These are phyloP conservation scores for Bactericera cockerelli DNA, from an alignment of 1,140 invertebrate genomes.

Conservation along the genomic window DNA sequence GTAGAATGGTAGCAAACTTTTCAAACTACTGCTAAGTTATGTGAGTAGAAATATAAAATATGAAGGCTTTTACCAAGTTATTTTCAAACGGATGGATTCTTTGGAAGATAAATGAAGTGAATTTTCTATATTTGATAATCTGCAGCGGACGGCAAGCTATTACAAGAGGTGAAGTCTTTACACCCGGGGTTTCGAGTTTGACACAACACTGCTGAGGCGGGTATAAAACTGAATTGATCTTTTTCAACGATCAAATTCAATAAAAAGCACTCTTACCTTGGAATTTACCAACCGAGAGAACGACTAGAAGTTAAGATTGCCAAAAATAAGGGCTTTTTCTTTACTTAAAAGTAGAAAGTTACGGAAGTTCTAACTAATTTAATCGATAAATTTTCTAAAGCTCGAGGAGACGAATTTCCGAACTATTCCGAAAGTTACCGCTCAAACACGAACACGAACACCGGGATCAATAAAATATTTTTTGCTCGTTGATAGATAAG, in stretches of 20 bases:
- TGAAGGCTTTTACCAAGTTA: no score
- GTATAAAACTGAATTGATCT: background rate
- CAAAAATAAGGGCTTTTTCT: background rate
- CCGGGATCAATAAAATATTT: background rate
- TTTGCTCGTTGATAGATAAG: no score
- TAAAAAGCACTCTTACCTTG: background rate
- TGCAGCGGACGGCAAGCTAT: no score
- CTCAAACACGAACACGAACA: background rate
- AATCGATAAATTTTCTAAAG: background rate
- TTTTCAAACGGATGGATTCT: no score
- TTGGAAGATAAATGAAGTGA: no score
- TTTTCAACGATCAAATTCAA: background rate
- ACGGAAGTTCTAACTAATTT: background rate
- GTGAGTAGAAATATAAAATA: no score
- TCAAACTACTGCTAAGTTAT: no score
- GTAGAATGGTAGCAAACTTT: no score
- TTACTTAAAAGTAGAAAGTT: background rate
- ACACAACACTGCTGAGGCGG: no score
- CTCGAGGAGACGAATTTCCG: background rate
- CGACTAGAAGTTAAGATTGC: background rate
- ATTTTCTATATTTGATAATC: no score
- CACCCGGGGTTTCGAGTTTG: no score
- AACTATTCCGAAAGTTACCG: background rate
- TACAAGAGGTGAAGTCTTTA: no score
- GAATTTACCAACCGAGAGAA: background rate